Evolutionary conservation across 2,888 invertebrate genomes (phyloP).

Genomic region (Cephus nigrinus): DNA sequence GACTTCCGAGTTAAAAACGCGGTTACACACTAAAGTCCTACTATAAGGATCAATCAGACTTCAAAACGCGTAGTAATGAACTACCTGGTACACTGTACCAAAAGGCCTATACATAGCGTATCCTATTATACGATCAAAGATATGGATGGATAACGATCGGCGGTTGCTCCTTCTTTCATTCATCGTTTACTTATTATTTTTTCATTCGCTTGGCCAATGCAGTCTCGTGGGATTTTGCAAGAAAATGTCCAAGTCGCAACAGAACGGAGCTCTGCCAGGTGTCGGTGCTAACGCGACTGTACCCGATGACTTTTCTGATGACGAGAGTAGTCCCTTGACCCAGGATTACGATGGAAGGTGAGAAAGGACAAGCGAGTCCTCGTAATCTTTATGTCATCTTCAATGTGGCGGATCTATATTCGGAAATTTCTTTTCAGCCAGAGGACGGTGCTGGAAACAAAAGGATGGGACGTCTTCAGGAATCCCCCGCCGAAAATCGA

Average conservation of each 20-base stretch:
- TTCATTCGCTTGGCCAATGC: too few relatives aligned
- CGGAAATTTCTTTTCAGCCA: conserved; percentile 69
- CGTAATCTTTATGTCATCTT: not conserved
- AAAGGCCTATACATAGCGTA: too few relatives aligned
- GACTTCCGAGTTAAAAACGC: not conserved
- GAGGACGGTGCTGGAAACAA: conserved; percentile 86
- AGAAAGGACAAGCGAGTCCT: conserved; percentile 40
- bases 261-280: conserved; percentile 69
- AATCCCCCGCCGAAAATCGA: conserved; percentile 90
- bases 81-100: too few relatives aligned
- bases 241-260: conserved; percentile 76
- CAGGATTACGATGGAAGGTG: conserved; percentile 94
- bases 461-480: conserved; percentile 97
- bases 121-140: too few relatives aligned
- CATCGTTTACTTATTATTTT: too few relatives aligned
- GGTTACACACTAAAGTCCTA: too few relatives aligned
- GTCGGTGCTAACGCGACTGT: conserved; percentile 74
- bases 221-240: too few relatives aligned
- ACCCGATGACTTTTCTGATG: conserved; percentile 81
- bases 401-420: conserved; percentile 6
- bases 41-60: too few relatives aligned
- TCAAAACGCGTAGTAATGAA: too few relatives aligned
- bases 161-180: too few relatives aligned
- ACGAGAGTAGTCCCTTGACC: conserved; percentile 87
- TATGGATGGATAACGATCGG: too few relatives aligned